Evolutionary conservation across 1,140 invertebrate genomes (phyloP), one percentile per base, ranked within the genome.

Genomic region (Hermetia illucens): DNA sequence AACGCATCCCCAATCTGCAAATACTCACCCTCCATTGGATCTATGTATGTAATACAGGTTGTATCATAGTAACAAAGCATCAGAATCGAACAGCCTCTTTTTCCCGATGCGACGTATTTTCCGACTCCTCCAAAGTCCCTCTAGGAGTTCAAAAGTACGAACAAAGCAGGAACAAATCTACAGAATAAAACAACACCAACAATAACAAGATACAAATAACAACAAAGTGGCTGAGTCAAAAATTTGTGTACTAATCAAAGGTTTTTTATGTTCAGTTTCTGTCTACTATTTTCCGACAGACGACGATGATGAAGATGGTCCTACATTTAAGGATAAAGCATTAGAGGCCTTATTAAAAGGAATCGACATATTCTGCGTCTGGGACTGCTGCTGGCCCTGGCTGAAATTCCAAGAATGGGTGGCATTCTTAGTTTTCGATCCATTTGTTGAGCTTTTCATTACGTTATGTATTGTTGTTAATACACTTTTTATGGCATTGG

Each of bases 391-490:
- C 65, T 79, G 76, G 68, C 71, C 78, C 45, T 95, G 90, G 86
- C 69, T 91, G 41, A 81, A 79, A 59, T 75, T 95, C 56, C 86
- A 93, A 68, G 82, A 90, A 60, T 79, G 81, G 61, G 75, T 95
- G n/a, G 75, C 80, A 2, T 65, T 94, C 12, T 69, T 98, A 48
- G 92, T 97, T 37, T 93, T 96, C 64, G 92, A 97, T 72, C 90
- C 93, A 5, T 98, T 97, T 58, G 88, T 96, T 44, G 94, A 98
- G 62, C 70, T 97, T 42, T 96, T 97, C 65, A 97, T 98, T 59
- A 97, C 92, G 5, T 70, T 97, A 27, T 97, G 92, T 65, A 98
- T 98, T 65, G 85, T 96, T 36, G 85, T 95, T 44, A 98, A 98
- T 59, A 98, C 94, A 1, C 69, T 93, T 39, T 97, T 97, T 67